Percentiles rank a stretch among this genome's conserved stretches.
Conservation (phyloP, 2,888 invertebrate species). For the Megastigmus dorsalis region DNA sequence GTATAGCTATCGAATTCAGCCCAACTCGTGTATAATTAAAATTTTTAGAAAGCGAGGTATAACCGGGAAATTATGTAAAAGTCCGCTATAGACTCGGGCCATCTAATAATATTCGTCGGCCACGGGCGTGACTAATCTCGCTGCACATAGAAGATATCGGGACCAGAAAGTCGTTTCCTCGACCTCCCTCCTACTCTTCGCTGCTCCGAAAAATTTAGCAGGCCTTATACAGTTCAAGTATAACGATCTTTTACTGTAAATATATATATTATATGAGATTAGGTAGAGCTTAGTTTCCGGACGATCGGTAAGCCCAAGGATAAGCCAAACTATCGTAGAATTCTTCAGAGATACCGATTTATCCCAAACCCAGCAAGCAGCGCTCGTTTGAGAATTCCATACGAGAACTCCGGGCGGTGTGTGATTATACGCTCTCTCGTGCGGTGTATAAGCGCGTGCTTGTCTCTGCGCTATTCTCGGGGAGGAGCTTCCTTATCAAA, state of each 20-base stretch:
- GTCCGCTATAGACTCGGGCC: background rate
- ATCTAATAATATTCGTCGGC: slow-evolving; percentile 31
- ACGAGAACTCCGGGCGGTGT: background rate
- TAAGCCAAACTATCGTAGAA: no score
- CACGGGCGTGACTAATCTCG: background rate
- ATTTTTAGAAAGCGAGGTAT: background rate
- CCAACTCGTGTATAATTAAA: background rate
- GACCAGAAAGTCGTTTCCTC: no score
- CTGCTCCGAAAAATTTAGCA: background rate
- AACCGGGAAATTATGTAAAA: slow-evolving; percentile 6
- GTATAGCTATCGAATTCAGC: no score
- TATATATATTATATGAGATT: no score
- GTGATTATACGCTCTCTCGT: background rate
- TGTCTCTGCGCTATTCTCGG: background rate
- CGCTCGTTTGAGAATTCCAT: no score
- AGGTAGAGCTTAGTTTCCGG: no score
- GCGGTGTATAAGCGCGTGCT: no score
- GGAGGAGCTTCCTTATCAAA: slow-evolving; percentile 48
- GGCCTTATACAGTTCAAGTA: no score
- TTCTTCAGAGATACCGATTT: no score
- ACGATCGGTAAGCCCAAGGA: no score
- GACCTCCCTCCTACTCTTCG: background rate
- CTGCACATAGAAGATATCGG: background rate
- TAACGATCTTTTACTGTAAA: no score
- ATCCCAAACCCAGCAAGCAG: no score